Percentiles rank a stretch among this genome's conserved stretches.
Evolutionary conservation across 2,113 vertebrate genomes (phyloP).

Genomic region (Octodon degus): DNA sequence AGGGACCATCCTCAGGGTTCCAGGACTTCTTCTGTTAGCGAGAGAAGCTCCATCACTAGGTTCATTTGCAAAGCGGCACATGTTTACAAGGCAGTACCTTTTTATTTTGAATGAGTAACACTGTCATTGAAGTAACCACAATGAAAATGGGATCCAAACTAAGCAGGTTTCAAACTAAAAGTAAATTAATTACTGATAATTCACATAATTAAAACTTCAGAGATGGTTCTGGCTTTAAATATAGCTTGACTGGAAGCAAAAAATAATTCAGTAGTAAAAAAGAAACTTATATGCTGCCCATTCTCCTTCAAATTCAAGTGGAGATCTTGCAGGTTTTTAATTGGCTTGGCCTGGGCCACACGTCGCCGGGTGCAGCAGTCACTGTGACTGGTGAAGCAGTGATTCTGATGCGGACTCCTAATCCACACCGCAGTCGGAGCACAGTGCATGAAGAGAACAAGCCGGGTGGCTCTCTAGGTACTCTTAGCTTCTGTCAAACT

Average conservation of each 20-base stretch:
- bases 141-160: not conserved
- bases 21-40: not conserved
- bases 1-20: not conserved
- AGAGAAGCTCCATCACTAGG: not conserved
- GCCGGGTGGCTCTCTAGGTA: not conserved
- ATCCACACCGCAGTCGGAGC: rapidly evolving
- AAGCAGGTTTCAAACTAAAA: constrained; percentile 42
- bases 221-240: constrained; percentile 13
- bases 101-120: not conserved
- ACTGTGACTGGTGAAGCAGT: not conserved
- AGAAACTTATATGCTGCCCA: not conserved
- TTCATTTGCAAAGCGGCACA: not conserved
- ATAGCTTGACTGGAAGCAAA: not conserved
- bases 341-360: not conserved
- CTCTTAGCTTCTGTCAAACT: not conserved
- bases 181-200: constrained; percentile 33
- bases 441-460: not conserved
- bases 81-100: not conserved
- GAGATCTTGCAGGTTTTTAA: not conserved
- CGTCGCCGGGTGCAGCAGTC: not conserved
- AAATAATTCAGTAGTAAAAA: not conserved
- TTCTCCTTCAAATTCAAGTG: not conserved
- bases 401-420: not conserved
- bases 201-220: constrained; percentile 29
- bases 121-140: not conserved